A percentile compares a stretch with the other conserved stretches of the same genome.
Conservation (phyloP, 2,113 vertebrate species). For the Nematolebias whitei region DNA sequence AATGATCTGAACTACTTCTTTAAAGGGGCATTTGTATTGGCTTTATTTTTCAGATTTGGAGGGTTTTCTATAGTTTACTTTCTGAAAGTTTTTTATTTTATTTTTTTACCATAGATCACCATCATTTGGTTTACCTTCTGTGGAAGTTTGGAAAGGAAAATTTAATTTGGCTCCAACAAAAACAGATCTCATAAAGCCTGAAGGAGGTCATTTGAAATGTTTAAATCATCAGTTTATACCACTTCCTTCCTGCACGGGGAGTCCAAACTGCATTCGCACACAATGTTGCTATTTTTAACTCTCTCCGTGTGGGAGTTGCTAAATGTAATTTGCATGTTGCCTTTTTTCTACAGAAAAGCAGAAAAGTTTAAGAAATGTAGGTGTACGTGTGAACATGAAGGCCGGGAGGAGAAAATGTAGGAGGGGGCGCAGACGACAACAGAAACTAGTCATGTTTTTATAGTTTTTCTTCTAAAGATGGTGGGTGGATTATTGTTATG, state of each 20-base stretch:
- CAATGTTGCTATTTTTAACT: not conserved
- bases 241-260: not conserved
- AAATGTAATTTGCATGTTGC: slow-evolving; percentile 5
- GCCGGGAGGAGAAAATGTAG: not conserved
- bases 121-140: no score
- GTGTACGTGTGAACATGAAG: not conserved
- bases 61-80: no score
- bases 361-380: not conserved
- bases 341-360: not conserved
- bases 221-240: not conserved
- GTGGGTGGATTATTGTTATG: not conserved
- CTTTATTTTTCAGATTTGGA: no score
- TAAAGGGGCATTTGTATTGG: no score
- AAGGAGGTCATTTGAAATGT: no score
- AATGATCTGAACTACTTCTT: no score
- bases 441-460: not conserved
- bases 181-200: no score
- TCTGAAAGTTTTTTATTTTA: no score
- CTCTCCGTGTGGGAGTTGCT: not conserved
- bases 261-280: not conserved
- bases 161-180: no score
- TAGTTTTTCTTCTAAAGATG: not conserved
- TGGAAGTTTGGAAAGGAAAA: no score
- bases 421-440: not conserved
- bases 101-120: no score